Evolutionary conservation across 2,888 invertebrate genomes (phyloP), one percentile per base, ranked within the genome.

Genomic region (Spisula subtruncata): DNA sequence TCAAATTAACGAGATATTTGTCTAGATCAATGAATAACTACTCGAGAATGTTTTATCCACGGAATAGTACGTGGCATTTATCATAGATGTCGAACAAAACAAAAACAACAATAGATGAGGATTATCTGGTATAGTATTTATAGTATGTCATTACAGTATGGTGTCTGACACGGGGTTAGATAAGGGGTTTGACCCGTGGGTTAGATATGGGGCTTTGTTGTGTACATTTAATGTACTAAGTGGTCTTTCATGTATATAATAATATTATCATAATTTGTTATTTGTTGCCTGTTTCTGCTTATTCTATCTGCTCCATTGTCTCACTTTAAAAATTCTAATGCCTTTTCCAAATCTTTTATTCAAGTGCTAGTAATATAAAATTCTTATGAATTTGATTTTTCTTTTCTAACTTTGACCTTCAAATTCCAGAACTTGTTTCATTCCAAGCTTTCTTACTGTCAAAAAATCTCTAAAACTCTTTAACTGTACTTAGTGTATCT

Each of bases 241-340:
- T 16, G 18, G 75, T 75, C 75, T 75, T 75, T 75, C 75, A 75
- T 75, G 75, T 75, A 75, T 32, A 71, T 71, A 56, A 35, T 75
- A 71, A 29, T 71, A 75, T 75, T 35, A 75, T 75, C 35, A 75
- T 75, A 32, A 16, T 75, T n/a, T 75, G 35, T 75, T 32, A 35
- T 14, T 71, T 32, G n/a, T 75, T 75, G 75, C 35, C 75, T 75
- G 35, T 75, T 35, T 32, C 12, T 35, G 75, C 75, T 35, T n/a
- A 14, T 32, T 10, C 16, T 25, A 35, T 35, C 75, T 75, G 75
- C 75, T 75, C 32, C 12, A 2, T 32, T 32, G 6, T 75, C 75
- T 75, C 60, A 60, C 16, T 12, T 0, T 29, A 32, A 1, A 29
- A 32, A 12, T 71, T 32, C 14, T 32, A 14, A 32, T 6, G 29